These are phyloP conservation scores for Bungarus multicinctus DNA, from an alignment of 2,113 vertebrate species.

Conservation along the genomic window DNA sequence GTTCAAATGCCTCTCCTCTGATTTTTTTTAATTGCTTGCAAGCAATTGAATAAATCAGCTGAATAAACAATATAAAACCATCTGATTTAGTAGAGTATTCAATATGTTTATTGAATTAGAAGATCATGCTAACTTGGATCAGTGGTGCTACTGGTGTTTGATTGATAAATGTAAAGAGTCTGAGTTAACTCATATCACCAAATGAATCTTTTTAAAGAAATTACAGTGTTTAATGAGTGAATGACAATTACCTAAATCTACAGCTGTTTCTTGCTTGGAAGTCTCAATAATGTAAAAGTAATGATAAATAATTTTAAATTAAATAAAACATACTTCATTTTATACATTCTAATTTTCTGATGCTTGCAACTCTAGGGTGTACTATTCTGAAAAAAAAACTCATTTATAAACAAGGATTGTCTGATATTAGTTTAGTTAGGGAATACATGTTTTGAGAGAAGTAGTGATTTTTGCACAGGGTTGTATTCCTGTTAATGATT, in stretches of 20 bases:
- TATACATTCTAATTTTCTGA: neutral
- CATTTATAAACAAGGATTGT: slow-evolving; percentile 26
- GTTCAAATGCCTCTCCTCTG: neutral
- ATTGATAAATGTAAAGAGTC: neutral
- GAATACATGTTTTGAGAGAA: slow-evolving; percentile 42
- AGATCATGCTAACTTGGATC: neutral
- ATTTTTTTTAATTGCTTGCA: neutral
- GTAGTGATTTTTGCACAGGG: slow-evolving; percentile 26
- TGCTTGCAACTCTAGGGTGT: slow-evolving; percentile 15
- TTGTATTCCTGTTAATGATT: slow-evolving; percentile 45
- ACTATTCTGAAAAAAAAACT: slow-evolving; percentile 6
- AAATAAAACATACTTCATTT: neutral
- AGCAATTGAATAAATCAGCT: neutral
- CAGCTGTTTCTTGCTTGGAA: neutral
- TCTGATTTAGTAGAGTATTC: neutral
- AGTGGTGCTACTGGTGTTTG: neutral
- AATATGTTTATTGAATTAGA: neutral
- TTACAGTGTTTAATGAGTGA: rapidly evolving
- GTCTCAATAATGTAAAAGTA: neutral
- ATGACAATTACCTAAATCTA: neutral
- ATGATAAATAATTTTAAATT: neutral
- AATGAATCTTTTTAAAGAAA: neutral
- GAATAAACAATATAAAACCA: neutral
- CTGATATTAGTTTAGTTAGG: slow-evolving; percentile 33
- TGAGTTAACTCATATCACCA: neutral